A percentile compares a stretch with the other conserved stretches of the same genome.
Evolutionary conservation across 2,888 invertebrate genomes (phyloP).

Genomic region (Emmelina monodactyla): DNA sequence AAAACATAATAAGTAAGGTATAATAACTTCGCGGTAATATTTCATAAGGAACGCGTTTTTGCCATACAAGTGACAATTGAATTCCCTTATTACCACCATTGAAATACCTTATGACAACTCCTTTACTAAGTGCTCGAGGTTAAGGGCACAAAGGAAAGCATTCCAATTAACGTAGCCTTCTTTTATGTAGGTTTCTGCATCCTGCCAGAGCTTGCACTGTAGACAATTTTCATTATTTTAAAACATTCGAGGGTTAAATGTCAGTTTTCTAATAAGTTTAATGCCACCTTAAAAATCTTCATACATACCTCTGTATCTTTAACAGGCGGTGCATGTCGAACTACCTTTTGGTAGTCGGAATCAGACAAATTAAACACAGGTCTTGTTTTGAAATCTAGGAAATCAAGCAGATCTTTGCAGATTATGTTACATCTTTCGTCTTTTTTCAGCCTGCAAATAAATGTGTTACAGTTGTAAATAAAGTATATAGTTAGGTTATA

Average conservation of each 20-base stretch:
- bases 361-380: constrained; percentile 42
- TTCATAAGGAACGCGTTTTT: too few relatives aligned
- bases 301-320: constrained; percentile 45
- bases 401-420: constrained; percentile 73
- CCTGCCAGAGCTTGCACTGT: constrained; percentile 48
- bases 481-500: too few relatives aligned
- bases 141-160: constrained; percentile 51
- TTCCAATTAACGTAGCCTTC: constrained; percentile 55
- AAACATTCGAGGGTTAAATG: too few relatives aligned
- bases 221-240: constrained; percentile 13
- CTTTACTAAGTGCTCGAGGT: constrained; percentile 52
- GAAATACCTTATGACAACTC: constrained; percentile 32
- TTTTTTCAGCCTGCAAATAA: constrained; percentile 68
- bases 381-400: constrained; percentile 71
- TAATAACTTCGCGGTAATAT: too few relatives aligned
- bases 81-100: too few relatives aligned
- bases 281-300: too few relatives aligned
- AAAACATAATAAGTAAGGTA: too few relatives aligned
- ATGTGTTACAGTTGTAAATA: too few relatives aligned
- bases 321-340: constrained; percentile 49
- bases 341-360: constrained; percentile 37
- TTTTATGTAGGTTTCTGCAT: constrained; percentile 33
- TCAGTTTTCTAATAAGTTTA: too few relatives aligned
- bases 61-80: too few relatives aligned
- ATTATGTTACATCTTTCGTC: constrained; percentile 71